Evolutionary conservation across 2,797 vertebrate species (phyloP).

Genomic region (Fringilla coelebs): DNA sequence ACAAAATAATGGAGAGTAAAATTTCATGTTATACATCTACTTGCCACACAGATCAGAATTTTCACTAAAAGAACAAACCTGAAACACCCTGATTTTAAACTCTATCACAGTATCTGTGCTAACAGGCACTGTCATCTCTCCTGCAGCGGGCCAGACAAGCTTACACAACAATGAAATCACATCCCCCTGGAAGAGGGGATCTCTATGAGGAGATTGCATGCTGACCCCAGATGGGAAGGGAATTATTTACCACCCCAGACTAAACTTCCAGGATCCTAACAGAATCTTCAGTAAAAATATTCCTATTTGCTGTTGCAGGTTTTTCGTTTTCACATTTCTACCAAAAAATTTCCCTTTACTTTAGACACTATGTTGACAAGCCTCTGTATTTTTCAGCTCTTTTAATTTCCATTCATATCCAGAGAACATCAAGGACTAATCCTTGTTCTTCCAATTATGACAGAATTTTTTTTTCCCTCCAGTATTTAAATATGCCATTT

Average conservation of each 20-base stretch:
- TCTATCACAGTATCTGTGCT: no score
- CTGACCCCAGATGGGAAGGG: neutral
- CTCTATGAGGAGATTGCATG: accelerated
- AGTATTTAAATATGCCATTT: neutral
- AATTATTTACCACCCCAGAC: neutral
- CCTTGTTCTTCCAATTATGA: neutral
- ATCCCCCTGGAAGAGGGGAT: neutral
- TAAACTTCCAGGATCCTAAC: neutral
- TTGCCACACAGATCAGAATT: neutral
- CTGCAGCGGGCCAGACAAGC: neutral
- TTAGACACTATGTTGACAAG: neutral
- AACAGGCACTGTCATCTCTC: neutral
- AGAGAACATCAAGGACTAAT: neutral
- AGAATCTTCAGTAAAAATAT: neutral
- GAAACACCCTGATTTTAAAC: neutral
- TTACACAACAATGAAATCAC: accelerated
- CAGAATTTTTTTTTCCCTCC: accelerated
- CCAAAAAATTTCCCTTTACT: neutral
- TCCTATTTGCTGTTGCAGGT: neutral
- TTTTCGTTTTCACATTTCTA: neutral
- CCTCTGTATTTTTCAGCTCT: neutral
- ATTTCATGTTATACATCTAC: neutral
- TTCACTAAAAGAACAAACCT: neutral
- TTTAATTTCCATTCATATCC: neutral
- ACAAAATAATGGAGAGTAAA: neutral